Percentiles rank a stretch among this genome's conserved stretches.
phyloP scores from a whole-genome alignment of 2,113 vertebrate genomes.

The Pampusana beccarii region DNA sequence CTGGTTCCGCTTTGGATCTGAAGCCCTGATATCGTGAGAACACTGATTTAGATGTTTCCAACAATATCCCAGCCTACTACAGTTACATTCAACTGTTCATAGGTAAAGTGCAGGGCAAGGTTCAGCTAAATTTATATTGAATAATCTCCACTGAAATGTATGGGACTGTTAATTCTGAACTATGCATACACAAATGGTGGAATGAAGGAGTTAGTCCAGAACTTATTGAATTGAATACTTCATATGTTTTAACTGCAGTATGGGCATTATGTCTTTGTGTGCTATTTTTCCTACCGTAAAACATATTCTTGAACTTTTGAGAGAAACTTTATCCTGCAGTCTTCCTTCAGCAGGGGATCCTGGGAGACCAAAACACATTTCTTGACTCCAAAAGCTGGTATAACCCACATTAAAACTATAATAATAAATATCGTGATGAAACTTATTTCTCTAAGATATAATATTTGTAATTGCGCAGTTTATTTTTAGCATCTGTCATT shows the following conservation, averaged over 20 bases:
- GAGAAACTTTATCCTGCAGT: background rate
- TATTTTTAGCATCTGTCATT: background rate
- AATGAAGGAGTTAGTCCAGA: background rate
- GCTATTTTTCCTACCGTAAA: background rate
- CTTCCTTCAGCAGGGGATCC: background rate
- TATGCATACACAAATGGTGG: background rate
- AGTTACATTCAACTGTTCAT: background rate
- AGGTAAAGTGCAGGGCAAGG: accelerated
- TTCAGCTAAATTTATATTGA: background rate
- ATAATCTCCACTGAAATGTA: background rate
- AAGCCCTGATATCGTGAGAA: background rate
- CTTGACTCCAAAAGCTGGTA: background rate
- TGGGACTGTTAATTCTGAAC: background rate
- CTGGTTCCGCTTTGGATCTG: background rate
- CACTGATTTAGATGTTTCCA: background rate
- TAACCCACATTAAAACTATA: background rate
- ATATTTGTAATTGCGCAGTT: background rate
- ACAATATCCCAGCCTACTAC: background rate
- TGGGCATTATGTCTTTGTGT: background rate
- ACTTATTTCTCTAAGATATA: background rate
- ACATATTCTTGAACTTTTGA: background rate
- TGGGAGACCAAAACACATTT: background rate
- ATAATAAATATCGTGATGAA: background rate
- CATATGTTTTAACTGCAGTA: background rate
- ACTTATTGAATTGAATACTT: background rate